phyloP scores from a whole-genome alignment of 1,140 invertebrate species.

The Leptoteleia sp. region DNA sequence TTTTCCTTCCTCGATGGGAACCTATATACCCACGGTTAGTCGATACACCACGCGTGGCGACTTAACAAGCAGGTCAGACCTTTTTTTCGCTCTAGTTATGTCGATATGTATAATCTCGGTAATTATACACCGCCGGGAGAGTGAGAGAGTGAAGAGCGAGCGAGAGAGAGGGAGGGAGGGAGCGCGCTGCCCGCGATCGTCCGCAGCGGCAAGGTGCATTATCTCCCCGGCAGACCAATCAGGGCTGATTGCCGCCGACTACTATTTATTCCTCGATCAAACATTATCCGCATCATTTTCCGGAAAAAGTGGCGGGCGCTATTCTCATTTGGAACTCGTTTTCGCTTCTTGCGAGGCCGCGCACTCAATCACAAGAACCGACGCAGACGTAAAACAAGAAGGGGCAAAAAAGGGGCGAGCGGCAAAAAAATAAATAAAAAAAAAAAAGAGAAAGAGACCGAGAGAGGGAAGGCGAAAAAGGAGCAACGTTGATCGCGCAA shows the following conservation, averaged over 20 bases:
- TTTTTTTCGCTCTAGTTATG: slow-evolving; percentile 78
- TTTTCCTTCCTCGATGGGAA: slow-evolving; percentile 1
- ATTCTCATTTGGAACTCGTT: slow-evolving; percentile 58
- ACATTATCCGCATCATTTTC: slow-evolving; percentile 61
- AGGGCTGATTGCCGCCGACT: slow-evolving; percentile 72
- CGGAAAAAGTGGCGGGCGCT: slow-evolving; percentile 49
- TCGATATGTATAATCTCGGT: slow-evolving; percentile 77
- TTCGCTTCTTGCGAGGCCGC: slow-evolving; percentile 45
- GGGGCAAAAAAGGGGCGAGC: slow-evolving; percentile 1
- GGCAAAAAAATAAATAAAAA: too few species aligned
- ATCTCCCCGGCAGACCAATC: slow-evolving; percentile 69
- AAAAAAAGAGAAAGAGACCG: too few species aligned
- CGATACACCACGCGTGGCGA: slow-evolving; percentile 65
- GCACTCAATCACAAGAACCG: slow-evolving; percentile 45
- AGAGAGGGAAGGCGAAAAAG: slow-evolving; percentile 5
- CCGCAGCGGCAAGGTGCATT: slow-evolving; percentile 61
- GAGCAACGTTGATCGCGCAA: slow-evolving; percentile 17
- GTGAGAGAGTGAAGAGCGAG: too few species aligned
- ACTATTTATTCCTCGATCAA: slow-evolving; percentile 70
- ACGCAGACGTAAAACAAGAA: slow-evolving; percentile 12
- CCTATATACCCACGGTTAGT: slow-evolving; percentile 52
- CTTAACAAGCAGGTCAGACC: slow-evolving; percentile 75
- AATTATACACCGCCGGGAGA: slow-evolving; percentile 71
- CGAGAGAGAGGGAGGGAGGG: too few species aligned
- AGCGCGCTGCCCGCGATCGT: slow-evolving; percentile 23